phyloP scores from a whole-genome alignment of 2,113 vertebrate genomes.

The Salvelinus fontinalis region DNA sequence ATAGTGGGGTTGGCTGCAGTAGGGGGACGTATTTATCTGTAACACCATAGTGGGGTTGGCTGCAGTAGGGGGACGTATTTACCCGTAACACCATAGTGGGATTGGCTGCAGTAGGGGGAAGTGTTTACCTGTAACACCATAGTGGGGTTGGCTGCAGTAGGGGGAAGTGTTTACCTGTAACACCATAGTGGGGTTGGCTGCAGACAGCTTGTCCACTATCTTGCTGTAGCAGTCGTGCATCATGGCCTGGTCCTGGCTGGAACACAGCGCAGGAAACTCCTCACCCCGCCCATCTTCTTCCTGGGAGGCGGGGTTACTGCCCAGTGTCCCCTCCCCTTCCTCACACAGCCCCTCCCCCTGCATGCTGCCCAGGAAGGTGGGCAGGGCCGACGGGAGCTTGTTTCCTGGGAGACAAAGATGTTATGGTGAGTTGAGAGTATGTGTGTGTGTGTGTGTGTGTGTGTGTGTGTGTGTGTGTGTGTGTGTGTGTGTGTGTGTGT shows the following conservation, averaged over 20 bases:
- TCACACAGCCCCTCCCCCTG: constrained; percentile 85
- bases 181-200: constrained; percentile 96
- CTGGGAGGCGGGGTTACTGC: constrained; percentile 81
- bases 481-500: too few relatives aligned
- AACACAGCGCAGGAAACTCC: constrained; percentile 79
- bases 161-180: constrained; percentile 82
- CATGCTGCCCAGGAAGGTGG: constrained; percentile 91
- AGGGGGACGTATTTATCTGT: too few relatives aligned
- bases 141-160: constrained; percentile 77
- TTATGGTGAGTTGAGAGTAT: neutral
- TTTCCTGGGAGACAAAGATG: constrained; percentile 72
- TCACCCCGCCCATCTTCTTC: constrained; percentile 80
- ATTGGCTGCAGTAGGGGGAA: too few relatives aligned
- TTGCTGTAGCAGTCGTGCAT: constrained; percentile 99
- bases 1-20: too few relatives aligned
- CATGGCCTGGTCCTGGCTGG: constrained; percentile 97
- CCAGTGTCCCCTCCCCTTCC: constrained; percentile 70
- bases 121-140: too few relatives aligned
- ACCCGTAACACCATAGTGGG: too few relatives aligned
- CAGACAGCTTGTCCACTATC: constrained; percentile 94
- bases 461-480: too few relatives aligned
- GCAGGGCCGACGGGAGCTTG: constrained; percentile 89
- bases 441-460: too few relatives aligned
- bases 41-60: too few relatives aligned
- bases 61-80: neutral